Evolutionary conservation across 2,113 vertebrate genomes (phyloP).

Genomic region (Platysteira castanea): DNA sequence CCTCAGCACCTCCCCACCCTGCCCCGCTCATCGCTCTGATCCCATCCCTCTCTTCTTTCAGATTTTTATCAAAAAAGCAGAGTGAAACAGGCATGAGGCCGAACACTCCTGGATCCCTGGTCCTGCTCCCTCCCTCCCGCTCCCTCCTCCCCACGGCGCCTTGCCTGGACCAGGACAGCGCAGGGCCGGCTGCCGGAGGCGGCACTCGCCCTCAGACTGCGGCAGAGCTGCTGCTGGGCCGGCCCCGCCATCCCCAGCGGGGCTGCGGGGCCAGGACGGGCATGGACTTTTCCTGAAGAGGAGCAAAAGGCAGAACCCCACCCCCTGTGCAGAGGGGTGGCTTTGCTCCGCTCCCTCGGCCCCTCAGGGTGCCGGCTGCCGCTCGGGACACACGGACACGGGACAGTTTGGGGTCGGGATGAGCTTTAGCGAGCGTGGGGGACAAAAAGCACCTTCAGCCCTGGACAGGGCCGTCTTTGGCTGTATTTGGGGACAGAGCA

Average conservation of each 20-base stretch:
- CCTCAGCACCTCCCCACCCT: not conserved
- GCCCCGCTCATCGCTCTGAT: not conserved
- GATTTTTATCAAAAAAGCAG: conserved; percentile 95
- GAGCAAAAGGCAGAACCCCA: not conserved
- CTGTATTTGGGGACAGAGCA: not conserved
- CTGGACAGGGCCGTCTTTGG: not conserved
- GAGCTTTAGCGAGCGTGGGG: not conserved
- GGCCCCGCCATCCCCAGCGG: not conserved
- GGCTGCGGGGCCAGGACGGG: not conserved
- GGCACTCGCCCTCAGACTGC: fast-evolving
- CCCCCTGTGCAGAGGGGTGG: not conserved
- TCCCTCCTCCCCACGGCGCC: not conserved
- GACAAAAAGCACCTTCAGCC: not conserved
- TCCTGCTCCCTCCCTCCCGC: not conserved
- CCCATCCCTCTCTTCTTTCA: conserved; percentile 39
- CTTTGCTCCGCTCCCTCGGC: not conserved
- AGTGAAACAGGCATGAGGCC: conserved; percentile 57
- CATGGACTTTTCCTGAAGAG: not conserved
- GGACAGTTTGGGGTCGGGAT: not conserved
- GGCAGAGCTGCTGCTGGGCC: not conserved
- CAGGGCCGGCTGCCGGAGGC: not conserved
- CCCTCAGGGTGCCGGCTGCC: not conserved
- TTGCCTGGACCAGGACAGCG: not conserved
- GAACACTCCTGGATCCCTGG: not conserved
- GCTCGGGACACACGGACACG: not conserved